A percentile compares a stretch with the other conserved stretches of the same genome.
Evolutionary conservation across 2,888 invertebrate species (phyloP).

Genomic region (Lithophane ornitopus): DNA sequence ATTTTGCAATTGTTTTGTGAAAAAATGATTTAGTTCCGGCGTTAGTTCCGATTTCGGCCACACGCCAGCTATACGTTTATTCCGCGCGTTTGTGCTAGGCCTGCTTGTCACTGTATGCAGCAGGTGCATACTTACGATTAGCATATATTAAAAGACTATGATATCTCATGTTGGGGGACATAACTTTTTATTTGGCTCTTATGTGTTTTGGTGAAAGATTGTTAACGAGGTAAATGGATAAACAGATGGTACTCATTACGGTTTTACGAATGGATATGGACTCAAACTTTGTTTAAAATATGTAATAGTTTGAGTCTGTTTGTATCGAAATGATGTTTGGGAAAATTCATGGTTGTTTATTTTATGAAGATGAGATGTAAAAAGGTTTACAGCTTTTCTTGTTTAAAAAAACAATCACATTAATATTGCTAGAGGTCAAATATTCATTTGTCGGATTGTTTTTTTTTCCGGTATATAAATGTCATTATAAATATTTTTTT

Average conservation of each 20-base stretch:
- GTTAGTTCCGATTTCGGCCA: neutral
- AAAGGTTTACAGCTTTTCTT: no score
- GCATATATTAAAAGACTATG: constrained; percentile 72
- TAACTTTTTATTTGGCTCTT: constrained; percentile 61
- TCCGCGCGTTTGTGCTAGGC: constrained; percentile 2
- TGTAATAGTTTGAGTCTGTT: no score
- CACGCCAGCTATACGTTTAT: neutral
- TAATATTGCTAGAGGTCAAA: no score
- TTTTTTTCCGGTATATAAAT: no score
- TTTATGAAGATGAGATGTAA: no score
- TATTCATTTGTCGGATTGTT: no score
- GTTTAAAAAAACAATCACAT: no score
- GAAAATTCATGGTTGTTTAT: no score
- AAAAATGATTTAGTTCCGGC: neutral
- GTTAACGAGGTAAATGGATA: constrained; percentile 43
- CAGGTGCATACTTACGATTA: constrained; percentile 71
- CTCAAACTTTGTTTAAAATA: no score
- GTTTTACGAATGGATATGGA: constrained; percentile 13
- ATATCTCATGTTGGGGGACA: constrained; percentile 53
- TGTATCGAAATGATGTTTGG: neutral
- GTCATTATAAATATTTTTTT: no score
- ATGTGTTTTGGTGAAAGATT: constrained; percentile 32
- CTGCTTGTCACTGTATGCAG: constrained; percentile 50
- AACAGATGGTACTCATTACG: constrained; percentile 24
- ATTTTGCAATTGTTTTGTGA: neutral